A percentile compares a stretch with the other conserved stretches of the same genome.
These are phyloP conservation scores for Camptogramma bilineatum DNA, from an alignment of 2,888 invertebrate genomes.

Conservation along the genomic window DNA sequence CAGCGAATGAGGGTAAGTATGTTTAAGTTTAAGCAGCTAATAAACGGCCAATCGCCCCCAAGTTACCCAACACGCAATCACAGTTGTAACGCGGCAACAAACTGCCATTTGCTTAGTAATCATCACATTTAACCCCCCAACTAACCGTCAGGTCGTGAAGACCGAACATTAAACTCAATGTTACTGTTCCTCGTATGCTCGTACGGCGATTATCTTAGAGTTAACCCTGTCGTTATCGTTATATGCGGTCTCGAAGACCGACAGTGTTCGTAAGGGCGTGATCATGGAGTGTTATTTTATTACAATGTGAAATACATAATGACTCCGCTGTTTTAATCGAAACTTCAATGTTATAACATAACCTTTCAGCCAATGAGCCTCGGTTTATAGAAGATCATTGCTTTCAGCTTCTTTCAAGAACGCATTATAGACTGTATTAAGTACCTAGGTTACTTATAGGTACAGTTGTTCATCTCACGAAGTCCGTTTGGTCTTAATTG, in stretches of 20 bases:
- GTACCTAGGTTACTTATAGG: no score
- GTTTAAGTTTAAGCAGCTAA: constrained; percentile 18
- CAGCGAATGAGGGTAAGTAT: not conserved
- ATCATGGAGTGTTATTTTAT: constrained; percentile 38
- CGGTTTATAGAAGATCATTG: no score
- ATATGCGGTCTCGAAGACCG: constrained; percentile 71
- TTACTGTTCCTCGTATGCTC: constrained; percentile 64
- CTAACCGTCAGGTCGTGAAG: constrained; percentile 64
- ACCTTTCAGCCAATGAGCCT: no score
- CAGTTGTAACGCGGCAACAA: constrained; percentile 61
- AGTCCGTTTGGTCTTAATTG: no score
- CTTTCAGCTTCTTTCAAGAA: no score
- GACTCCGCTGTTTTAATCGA: not conserved
- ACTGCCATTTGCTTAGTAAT: constrained; percentile 54
- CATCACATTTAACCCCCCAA: constrained; percentile 49
- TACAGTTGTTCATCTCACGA: no score
- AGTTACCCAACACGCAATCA: constrained; percentile 54
- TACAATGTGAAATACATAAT: not conserved
- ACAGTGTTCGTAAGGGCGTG: constrained; percentile 54
- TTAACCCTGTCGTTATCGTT: constrained; percentile 78
- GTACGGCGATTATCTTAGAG: constrained; percentile 76
- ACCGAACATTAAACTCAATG: constrained; percentile 74
- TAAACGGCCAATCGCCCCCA: constrained; percentile 35
- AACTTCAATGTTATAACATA: not conserved
- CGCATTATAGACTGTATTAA: no score